Percentiles rank a stretch among this genome's conserved stretches.
Evolutionary conservation across 2,797 vertebrate genomes (phyloP).

Genomic region (Aldrovandia affinis): DNA sequence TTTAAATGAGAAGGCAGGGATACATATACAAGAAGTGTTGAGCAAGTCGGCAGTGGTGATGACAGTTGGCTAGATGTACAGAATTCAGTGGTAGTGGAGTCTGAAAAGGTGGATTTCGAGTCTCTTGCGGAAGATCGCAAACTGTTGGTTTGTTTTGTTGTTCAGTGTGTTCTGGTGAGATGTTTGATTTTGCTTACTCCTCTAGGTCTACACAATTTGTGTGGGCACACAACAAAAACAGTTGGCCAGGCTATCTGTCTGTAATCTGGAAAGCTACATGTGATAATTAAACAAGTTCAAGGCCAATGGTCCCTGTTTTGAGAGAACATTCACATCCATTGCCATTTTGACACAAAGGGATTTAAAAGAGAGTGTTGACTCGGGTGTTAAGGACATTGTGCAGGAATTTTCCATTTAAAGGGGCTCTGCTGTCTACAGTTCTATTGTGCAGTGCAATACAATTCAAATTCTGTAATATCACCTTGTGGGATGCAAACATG

Average conservation of each 20-base stretch:
- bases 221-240: no score
- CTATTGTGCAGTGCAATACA: background rate
- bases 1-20: no score
- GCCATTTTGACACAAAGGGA: background rate
- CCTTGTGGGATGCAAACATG: no score
- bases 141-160: background rate
- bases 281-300: background rate
- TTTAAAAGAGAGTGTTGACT: background rate
- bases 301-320: background rate
- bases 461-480: no score
- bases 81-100: no score
- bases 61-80: no score
- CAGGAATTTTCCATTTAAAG: background rate
- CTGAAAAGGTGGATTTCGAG: no score
- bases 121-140: no score
- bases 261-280: background rate
- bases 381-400: background rate
- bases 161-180: background rate
- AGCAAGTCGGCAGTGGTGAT: no score
- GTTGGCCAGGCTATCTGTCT: background rate
- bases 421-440: background rate
- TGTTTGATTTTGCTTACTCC: background rate
- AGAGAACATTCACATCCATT: background rate
- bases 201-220: background rate
- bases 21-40: no score